Base-by-base conservation (phyloP, 2,888 invertebrate genomes). In the Thelaira solivaga region DNA sequence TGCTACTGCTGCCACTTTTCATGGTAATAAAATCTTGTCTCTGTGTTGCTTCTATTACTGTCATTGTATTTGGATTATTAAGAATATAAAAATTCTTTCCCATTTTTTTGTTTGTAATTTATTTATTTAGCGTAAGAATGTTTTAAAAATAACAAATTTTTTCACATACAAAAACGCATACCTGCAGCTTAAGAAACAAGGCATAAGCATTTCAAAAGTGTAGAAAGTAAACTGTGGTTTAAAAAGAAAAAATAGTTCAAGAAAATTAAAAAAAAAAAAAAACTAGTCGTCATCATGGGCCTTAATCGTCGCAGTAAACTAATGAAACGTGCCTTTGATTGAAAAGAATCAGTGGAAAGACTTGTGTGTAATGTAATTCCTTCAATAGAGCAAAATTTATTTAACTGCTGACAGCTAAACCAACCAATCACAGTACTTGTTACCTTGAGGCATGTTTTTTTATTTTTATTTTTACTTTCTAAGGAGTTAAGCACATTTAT, bases 1-100 rank as follows among this genome's bases (percentile, higher is more conserved):
- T 55, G 7, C 13, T 22, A 61, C 10, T 53, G 49, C 22, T 55
- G 7, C 13, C 13, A 61, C 10, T 53, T 41, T 16, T 55, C 3
- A 13, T 57, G 36, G 13, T n/a, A 22, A 13, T 51, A 51, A 29
- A 34, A 36, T 65, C n/a, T n/a, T 43, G 41, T 24, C 18, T 31
- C 18, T 65, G 41, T 69, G 43, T 8, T 53, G 6, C 20, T 43
- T 18, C 11, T 13, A 43, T 45, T 62, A 65, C 59, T 68, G 31
- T 68, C 47, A 34, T 67, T 71, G 24, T n/a, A 31, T 41, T 36
- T 16, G 39, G 45, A 71, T 71, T 74, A 78, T 74, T 78, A 74
- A 69, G 78, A 69, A 69, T 39, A 78, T 78, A 61, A 78, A 78
- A 78, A 78, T 78, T 47, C 61, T 74, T 74, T 71, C 57, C 61